Evolutionary conservation across 2,888 invertebrate species (phyloP).

Genomic region (Psylliodes chrysocephalus): DNA sequence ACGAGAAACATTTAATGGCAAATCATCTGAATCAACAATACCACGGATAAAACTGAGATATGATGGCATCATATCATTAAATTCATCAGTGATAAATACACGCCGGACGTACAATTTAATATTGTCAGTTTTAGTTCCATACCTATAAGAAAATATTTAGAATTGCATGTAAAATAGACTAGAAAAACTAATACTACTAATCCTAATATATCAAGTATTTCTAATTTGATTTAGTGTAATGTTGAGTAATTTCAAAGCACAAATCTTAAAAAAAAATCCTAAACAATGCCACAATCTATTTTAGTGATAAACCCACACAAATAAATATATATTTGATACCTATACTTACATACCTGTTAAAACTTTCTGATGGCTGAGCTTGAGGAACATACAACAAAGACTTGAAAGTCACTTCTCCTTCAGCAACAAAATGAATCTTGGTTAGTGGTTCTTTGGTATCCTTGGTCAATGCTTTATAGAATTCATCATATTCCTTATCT

Average conservation of each 20-base stretch:
- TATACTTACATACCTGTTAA: slow-evolving; percentile 69
- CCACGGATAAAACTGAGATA: slow-evolving; percentile 96
- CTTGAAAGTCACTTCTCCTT: slow-evolving; percentile 99
- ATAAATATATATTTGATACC: neutral
- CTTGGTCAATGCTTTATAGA: slow-evolving; percentile 95
- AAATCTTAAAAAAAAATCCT: no score
- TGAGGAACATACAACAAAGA: slow-evolving; percentile 94
- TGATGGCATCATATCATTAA: slow-evolving; percentile 99
- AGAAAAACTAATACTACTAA: no score
- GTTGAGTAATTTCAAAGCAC: no score
- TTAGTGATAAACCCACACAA: no score
- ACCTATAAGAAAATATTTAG: slow-evolving; percentile 71
- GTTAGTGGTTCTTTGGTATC: slow-evolving; percentile 85
- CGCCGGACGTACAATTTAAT: slow-evolving; percentile 97
- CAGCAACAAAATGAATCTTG: slow-evolving; percentile 95
- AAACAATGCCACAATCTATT: no score
- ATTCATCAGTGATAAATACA: slow-evolving; percentile 99
- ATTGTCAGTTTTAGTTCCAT: slow-evolving; percentile 93
- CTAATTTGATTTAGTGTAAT: no score
- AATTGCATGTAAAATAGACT: no score
- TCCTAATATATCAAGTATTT: no score
- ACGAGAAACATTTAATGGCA: slow-evolving; percentile 97
- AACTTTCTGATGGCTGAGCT: slow-evolving; percentile 90
- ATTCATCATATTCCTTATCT: slow-evolving; percentile 92
- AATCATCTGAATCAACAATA: slow-evolving; percentile 98